Percentiles rank a stretch among this genome's conserved stretches.
Conservation (phyloP, 2,797 vertebrate species). For the Eremophila alpestris region DNA sequence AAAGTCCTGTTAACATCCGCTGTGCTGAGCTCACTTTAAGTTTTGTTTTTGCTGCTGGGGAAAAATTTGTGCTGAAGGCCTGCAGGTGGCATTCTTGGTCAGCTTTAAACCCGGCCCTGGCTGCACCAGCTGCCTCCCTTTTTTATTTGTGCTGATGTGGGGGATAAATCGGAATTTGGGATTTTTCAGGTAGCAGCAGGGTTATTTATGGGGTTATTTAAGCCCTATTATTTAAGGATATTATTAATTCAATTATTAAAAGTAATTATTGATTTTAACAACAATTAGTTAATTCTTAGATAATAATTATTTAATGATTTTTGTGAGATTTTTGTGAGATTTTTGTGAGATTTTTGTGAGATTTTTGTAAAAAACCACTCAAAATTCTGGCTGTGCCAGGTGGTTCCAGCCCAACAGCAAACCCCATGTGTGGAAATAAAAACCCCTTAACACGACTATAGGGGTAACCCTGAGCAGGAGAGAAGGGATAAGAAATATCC, state of each 20-base stretch:
- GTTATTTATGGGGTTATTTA: too few relatives aligned
- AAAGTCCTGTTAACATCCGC: not conserved
- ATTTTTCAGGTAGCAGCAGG: not conserved
- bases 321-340: too few relatives aligned
- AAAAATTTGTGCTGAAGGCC: not conserved
- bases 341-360: too few relatives aligned
- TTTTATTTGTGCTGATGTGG: not conserved
- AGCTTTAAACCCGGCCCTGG: not conserved
- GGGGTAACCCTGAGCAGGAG: not conserved
- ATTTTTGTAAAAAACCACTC: not conserved
- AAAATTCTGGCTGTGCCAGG: not conserved
- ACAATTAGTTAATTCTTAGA: too few relatives aligned
- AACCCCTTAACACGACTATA: not conserved
- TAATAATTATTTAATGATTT: too few relatives aligned
- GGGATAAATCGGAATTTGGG: not conserved
- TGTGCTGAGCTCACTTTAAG: not conserved
- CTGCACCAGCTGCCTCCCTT: not conserved
- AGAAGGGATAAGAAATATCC: not conserved
- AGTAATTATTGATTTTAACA: too few relatives aligned
- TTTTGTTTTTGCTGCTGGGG: not conserved
- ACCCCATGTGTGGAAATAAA: not conserved
- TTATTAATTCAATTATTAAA: too few relatives aligned
- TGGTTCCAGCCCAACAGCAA: not conserved
- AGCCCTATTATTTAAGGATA: too few relatives aligned
- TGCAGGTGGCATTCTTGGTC: slow-evolving; percentile 47